Percentiles rank a stretch among this genome's conserved stretches.
Evolutionary conservation across 1,140 invertebrate species (phyloP).

Genomic region (Cotesia chilonis): DNA sequence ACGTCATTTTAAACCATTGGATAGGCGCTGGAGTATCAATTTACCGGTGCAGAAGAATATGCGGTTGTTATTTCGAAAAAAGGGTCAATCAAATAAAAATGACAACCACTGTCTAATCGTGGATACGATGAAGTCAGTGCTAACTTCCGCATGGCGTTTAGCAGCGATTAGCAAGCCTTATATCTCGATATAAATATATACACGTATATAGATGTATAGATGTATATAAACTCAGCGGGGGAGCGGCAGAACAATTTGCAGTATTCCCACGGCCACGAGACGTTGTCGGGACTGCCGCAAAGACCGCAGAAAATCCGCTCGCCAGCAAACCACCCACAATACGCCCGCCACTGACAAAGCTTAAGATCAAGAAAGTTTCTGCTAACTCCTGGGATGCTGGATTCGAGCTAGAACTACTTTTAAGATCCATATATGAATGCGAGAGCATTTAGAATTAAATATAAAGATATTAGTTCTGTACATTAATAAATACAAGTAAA

Average conservation of each 20-base stretch:
- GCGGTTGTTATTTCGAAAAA: slow-evolving; percentile 7
- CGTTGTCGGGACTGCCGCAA: slow-evolving; percentile 18
- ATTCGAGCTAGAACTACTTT: not conserved
- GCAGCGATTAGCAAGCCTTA: slow-evolving; percentile 13
- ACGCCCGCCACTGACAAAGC: slow-evolving; percentile 14
- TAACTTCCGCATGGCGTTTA: slow-evolving; percentile 29
- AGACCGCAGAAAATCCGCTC: slow-evolving; percentile 27
- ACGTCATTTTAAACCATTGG: not conserved
- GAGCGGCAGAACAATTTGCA: slow-evolving; percentile 25
- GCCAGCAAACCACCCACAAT: slow-evolving; percentile 24
- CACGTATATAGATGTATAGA: not conserved
- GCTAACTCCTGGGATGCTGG: too few species aligned
- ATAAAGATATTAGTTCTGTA: too few species aligned
- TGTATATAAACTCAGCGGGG: slow-evolving; percentile 23
- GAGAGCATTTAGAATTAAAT: too few species aligned
- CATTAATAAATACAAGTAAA: too few species aligned
- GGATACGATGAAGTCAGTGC: slow-evolving; percentile 6
- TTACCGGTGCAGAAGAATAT: not conserved
- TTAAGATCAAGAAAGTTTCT: slow-evolving; percentile 2
- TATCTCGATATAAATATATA: slow-evolving; percentile 18
- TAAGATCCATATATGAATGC: not conserved
- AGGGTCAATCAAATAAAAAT: slow-evolving; percentile 2
- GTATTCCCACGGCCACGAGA: slow-evolving; percentile 28
- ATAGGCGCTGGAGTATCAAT: not conserved
- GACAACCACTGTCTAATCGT: slow-evolving; percentile 18